phyloP scores from a whole-genome alignment of 2,113 vertebrate species.

The Nothocercus julius region DNA sequence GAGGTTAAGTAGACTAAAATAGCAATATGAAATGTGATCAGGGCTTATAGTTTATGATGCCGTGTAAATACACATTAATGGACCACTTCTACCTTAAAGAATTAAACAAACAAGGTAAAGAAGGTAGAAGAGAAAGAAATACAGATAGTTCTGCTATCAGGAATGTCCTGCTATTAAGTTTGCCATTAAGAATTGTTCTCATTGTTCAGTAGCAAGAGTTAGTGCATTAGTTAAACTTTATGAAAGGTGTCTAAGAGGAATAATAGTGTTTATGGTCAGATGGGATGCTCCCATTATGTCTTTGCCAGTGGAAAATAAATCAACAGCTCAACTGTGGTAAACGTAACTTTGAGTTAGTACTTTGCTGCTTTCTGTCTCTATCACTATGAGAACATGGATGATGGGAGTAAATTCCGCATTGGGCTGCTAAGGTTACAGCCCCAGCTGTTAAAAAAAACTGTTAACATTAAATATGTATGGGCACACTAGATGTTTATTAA shows the following conservation, averaged over 20 bases:
- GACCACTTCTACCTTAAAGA: background rate
- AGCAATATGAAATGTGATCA: background rate
- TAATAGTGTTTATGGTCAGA: background rate
- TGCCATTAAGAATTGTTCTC: background rate
- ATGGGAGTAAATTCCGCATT: background rate
- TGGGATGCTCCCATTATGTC: background rate
- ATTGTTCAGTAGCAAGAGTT: background rate
- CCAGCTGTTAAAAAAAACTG: background rate
- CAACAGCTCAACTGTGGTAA: background rate
- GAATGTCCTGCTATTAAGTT: background rate
- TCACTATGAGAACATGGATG: background rate
- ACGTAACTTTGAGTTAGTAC: background rate
- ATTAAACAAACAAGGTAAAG: background rate
- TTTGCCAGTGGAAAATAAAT: background rate
- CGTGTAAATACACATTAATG: background rate
- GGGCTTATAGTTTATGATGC: background rate
- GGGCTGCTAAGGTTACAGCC: background rate
- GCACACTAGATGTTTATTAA: background rate
- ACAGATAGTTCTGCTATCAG: background rate
- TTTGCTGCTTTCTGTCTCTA: background rate
- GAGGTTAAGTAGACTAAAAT: background rate
- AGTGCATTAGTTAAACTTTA: background rate
- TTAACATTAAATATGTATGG: constrained; percentile 19
- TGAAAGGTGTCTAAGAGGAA: background rate
- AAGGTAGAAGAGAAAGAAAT: background rate